Conservation (phyloP, 2,113 vertebrate genomes). For the Xenus cinereus region DNA sequence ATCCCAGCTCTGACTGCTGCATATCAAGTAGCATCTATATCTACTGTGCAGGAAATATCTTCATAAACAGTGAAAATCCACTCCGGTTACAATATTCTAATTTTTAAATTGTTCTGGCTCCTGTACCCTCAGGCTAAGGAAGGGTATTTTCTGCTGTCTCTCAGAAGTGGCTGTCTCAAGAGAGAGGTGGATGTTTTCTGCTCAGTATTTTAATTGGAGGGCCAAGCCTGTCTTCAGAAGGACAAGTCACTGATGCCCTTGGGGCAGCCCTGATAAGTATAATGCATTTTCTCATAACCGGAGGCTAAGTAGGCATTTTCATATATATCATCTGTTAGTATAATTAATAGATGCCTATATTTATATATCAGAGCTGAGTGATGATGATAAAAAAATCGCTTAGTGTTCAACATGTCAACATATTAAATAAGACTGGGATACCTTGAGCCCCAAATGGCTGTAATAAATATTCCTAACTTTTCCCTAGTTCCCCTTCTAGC, state of each 20-base stretch:
- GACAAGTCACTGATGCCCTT: neutral
- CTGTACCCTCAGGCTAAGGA: neutral
- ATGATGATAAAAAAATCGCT: neutral
- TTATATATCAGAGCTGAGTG: constrained; percentile 19
- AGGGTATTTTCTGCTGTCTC: neutral
- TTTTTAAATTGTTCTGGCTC: neutral
- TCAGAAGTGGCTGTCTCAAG: neutral
- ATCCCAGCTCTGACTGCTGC: neutral
- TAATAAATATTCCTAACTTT: constrained; percentile 36
- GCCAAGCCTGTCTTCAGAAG: neutral
- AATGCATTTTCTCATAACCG: neutral
- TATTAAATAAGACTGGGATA: constrained; percentile 16
- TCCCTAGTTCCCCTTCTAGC: neutral
- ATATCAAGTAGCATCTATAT: neutral
- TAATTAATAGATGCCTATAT: constrained; percentile 35
- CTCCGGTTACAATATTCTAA: neutral
- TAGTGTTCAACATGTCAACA: neutral
- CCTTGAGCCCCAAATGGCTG: neutral
- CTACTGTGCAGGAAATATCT: neutral
- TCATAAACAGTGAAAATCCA: neutral
- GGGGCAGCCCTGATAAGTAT: neutral
- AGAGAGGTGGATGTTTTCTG: neutral
- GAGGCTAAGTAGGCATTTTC: neutral
- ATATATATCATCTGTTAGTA: neutral
- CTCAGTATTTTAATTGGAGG: neutral